Percentiles rank a stretch among this genome's conserved stretches.
Conservation (phyloP, 2,113 vertebrate species). For the Chaetura pelagica region DNA sequence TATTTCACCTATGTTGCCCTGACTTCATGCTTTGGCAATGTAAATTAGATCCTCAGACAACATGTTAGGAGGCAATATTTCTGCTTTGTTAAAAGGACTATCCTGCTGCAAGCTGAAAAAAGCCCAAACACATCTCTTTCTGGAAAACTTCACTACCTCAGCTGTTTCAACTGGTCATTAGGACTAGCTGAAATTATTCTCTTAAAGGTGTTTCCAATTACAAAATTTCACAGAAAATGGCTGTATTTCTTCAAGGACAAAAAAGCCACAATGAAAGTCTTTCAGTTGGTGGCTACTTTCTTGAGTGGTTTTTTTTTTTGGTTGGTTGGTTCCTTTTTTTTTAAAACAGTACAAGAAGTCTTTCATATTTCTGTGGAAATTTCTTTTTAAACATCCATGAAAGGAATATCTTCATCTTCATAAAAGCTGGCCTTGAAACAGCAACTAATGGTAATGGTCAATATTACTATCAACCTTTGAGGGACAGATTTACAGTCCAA, state of each 20-base stretch:
- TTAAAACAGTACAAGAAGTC: background rate
- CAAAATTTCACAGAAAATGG: background rate
- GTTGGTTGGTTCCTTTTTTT: background rate
- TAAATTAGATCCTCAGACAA: background rate
- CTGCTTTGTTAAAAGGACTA: background rate
- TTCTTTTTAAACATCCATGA: background rate
- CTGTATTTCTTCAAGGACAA: background rate
- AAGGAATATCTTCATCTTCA: conserved; percentile 10
- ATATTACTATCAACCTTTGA: conserved; percentile 47
- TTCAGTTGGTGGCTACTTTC: background rate
- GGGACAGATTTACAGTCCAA: conserved; percentile 43
- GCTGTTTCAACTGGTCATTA: background rate
- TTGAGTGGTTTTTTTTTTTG: background rate
- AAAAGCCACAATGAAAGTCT: background rate
- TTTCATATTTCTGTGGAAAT: background rate
- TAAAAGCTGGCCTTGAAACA: conserved; percentile 44
- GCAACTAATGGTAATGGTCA: conserved; percentile 39
- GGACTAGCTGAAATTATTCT: background rate
- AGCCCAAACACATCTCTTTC: background rate
- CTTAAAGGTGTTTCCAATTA: conserved; percentile 4
- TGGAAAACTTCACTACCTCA: background rate
- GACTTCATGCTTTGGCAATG: background rate
- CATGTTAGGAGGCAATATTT: background rate
- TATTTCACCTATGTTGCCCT: background rate
- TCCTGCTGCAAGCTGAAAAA: background rate